Base-by-base conservation (phyloP, 2,797 vertebrate species). In the Capromys pilorides region DNA sequence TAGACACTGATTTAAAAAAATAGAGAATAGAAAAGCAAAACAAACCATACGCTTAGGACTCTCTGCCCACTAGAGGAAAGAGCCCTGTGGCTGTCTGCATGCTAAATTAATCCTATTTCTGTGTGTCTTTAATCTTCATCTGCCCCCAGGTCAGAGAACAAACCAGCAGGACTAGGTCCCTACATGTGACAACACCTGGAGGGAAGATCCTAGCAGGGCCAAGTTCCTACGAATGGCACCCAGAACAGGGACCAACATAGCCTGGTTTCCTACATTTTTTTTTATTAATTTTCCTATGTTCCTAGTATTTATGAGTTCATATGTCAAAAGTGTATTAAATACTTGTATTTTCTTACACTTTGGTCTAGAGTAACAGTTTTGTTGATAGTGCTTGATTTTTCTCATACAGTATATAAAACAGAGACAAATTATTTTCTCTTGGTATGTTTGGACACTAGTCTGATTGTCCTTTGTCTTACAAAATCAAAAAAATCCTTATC, bases 401-500 rank as follows among this genome's bases (percentile, higher is more conserved):
- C 21, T 79, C n/a, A 67, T 4, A 7, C 6, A 41, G 26, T 9
- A 28, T 0, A 9, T 86, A 87, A 81, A 79, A 77, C 3, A 31
- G 12, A 16, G 14, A 24, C 51, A 90, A 92, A 93, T 62, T n/a
- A 67, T 88, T 94, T 82, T 69, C 41, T 85, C 28, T 79, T 62
- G 6, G 36, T 71, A 4, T 69, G 18, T 83, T 84, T 81, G 78
- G 36, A 51, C 24, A 51, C 33, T 80, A 62, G 51, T 61, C 51
- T 93, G 71, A 81, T 84, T 28, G 0, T 83, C 64, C 61, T 73
- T 81, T 89, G 49, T 81, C 49, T 92, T 92, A 90, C 11, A 24
- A 90, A 78, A 88, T 88, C 24, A 7, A 62, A 95, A 85, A 92
- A 71, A 36, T 51, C 6, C 79, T 90, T 86, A 57, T 45, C 22